A percentile compares a stretch with the other conserved stretches of the same genome.
phyloP scores from a whole-genome alignment of 1,140 invertebrate genomes.

The Thalassaphorura encarpata region DNA sequence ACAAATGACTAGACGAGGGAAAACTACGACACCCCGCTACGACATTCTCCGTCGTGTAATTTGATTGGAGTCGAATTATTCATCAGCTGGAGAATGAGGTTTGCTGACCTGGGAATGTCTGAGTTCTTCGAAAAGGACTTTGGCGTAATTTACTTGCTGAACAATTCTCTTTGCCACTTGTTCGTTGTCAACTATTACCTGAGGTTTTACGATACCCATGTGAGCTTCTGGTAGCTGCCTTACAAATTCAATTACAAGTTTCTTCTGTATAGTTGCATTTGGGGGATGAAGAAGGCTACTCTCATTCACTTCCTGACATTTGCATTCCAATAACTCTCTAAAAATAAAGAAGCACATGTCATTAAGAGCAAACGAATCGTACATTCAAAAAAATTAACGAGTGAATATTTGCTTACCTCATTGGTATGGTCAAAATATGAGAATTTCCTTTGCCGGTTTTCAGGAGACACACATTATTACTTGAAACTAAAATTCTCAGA shows the following conservation, averaged over 20 bases:
- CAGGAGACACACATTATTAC: conserved; percentile 66
- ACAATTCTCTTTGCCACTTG: conserved; percentile 66
- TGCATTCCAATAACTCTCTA: conserved; percentile 39
- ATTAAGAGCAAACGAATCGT: no score
- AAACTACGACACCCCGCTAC: no score
- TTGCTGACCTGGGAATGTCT: conserved; percentile 41
- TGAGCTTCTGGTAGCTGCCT: conserved; percentile 14
- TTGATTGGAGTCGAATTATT: background rate
- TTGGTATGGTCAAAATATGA: conserved; percentile 54
- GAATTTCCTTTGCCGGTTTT: conserved; percentile 40
- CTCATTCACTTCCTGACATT: no score
- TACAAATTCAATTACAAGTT: conserved; percentile 44
- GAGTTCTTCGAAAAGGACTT: conserved; percentile 70
- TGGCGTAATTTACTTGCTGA: conserved; percentile 73
- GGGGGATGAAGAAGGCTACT: no score
- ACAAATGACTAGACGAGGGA: no score
- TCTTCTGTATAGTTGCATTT: conserved; percentile 34
- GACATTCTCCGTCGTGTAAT: no score
- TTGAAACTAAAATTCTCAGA: conserved; percentile 62
- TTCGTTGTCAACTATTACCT: conserved; percentile 69
- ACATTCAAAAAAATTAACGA: no score
- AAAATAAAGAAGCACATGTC: conserved; percentile 15
- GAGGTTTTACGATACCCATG: conserved; percentile 46
- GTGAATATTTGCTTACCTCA: conserved; percentile 44
- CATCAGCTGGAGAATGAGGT: background rate